Evolutionary conservation across 2,113 vertebrate genomes (phyloP).

Genomic region (Ochotona princeps): DNA sequence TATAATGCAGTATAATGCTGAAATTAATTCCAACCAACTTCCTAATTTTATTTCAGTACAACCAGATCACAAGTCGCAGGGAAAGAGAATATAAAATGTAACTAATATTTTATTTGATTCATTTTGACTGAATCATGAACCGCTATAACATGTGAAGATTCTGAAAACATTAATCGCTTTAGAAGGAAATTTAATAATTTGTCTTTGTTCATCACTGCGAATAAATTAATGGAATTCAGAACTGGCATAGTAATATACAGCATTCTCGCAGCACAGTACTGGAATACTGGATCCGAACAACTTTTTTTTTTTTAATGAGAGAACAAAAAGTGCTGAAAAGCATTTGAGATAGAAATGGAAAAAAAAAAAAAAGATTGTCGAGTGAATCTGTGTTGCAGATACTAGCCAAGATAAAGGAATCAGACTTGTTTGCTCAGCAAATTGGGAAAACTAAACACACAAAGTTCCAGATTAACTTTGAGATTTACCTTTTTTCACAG

Average conservation of each 20-base stretch:
- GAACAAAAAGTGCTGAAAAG: neutral
- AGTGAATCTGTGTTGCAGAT: neutral
- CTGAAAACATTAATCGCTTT: slow-evolving; percentile 63
- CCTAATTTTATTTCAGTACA: slow-evolving; percentile 75
- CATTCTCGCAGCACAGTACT: neutral
- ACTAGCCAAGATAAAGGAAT: neutral
- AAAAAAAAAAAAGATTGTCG: neutral
- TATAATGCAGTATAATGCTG: slow-evolving; percentile 61
- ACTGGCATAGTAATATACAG: neutral
- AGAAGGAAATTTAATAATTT: slow-evolving; percentile 60
- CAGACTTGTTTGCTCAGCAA: slow-evolving; percentile 65
- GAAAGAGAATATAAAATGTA: slow-evolving; percentile 65
- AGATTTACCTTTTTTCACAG: slow-evolving; percentile 81
- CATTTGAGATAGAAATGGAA: neutral
- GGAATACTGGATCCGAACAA: neutral
- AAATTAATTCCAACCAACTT: slow-evolving; percentile 78
- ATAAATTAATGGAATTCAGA: slow-evolving; percentile 44
- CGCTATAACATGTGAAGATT: slow-evolving; percentile 57
- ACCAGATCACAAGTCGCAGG: slow-evolving; percentile 55
- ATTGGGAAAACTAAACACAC: slow-evolving; percentile 61
- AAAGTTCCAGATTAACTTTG: slow-evolving; percentile 67
- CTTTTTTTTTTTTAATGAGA: neutral
- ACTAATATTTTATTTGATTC: slow-evolving; percentile 68
- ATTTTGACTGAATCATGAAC: slow-evolving; percentile 67
- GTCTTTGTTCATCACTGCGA: slow-evolving; percentile 53